Conservation (phyloP, 2,888 invertebrate genomes). For the Geotrupes spiniger region DNA sequence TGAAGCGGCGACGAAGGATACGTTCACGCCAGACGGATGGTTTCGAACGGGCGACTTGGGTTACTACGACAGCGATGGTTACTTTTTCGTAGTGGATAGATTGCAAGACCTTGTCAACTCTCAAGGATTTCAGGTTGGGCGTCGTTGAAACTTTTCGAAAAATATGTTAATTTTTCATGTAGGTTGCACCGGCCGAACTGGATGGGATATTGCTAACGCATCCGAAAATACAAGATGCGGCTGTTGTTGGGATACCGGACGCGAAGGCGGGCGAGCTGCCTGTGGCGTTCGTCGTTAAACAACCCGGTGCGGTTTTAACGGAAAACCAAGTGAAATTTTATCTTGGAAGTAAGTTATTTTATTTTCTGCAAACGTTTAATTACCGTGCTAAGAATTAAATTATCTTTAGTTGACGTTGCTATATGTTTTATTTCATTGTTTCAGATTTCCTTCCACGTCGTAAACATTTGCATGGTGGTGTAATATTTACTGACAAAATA, state of each 20-base stretch:
- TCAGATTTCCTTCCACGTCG: conserved; percentile 57
- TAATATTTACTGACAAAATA: conserved; percentile 51
- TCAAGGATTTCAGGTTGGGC: conserved; percentile 73
- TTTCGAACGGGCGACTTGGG: conserved; percentile 79
- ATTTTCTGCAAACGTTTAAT: too few relatives aligned
- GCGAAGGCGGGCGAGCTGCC: conserved; percentile 75
- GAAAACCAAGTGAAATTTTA: conserved; percentile 46
- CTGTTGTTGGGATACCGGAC: conserved; percentile 76
- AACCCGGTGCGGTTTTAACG: conserved; percentile 52
- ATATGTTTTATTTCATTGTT: too few relatives aligned
- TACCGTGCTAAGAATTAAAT: too few relatives aligned
- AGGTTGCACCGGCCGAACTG: conserved; percentile 76
- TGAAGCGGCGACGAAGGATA: conserved; percentile 59
- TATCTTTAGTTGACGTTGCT: too few relatives aligned
- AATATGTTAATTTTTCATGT: not conserved
- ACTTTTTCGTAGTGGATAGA: conserved; percentile 79
- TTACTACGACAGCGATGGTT: too few relatives aligned
- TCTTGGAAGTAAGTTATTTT: conserved; percentile 52
- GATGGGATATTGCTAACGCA: conserved; percentile 74
- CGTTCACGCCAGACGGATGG: conserved; percentile 73
- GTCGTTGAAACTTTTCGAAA: not conserved
- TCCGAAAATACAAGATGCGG: conserved; percentile 70
- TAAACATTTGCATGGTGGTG: conserved; percentile 68
- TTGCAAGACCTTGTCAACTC: conserved; percentile 89
- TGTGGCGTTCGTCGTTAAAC: conserved; percentile 69